Conservation (phyloP, 2,888 invertebrate species). For the Shargacucullia verbasci region DNA sequence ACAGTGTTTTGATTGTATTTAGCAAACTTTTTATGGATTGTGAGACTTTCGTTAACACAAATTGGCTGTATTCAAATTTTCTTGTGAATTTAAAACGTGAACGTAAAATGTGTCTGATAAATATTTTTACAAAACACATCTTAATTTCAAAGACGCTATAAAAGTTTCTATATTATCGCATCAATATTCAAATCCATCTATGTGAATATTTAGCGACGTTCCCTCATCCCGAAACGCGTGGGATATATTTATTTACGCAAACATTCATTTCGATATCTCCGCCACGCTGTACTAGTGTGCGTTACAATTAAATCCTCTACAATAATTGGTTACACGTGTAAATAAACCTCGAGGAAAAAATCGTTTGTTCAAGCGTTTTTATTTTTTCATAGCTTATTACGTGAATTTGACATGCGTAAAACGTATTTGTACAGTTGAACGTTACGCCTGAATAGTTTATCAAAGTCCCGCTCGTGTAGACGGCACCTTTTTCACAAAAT, state of each 20-base stretch:
- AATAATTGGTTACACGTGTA: slow-evolving; percentile 46
- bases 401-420: slow-evolving; percentile 36
- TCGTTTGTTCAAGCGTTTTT: slow-evolving; percentile 18
- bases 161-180: slow-evolving; percentile 16
- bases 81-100: neutral
- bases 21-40: neutral
- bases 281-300: slow-evolving; percentile 17
- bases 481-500: slow-evolving; percentile 18
- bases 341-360: slow-evolving; percentile 37
- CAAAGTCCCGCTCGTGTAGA: slow-evolving; percentile 31
- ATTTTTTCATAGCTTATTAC: slow-evolving; percentile 34
- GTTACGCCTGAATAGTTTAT: slow-evolving; percentile 39
- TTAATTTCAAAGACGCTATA: slow-evolving; percentile 11
- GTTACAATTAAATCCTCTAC: slow-evolving; percentile 34
- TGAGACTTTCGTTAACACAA: too few relatives aligned
- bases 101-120: neutral
- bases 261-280: slow-evolving; percentile 24
- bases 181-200: slow-evolving; percentile 21
- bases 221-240: slow-evolving; percentile 2
- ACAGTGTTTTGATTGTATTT: slow-evolving; percentile 4
- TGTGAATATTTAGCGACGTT: slow-evolving; percentile 23
- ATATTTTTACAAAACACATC: slow-evolving; percentile 3
- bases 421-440: slow-evolving; percentile 35
- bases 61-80: neutral
- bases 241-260: slow-evolving; percentile 26